phyloP scores from a whole-genome alignment of 2,113 vertebrate genomes.

The Sinocyclocheilus grahami region DNA sequence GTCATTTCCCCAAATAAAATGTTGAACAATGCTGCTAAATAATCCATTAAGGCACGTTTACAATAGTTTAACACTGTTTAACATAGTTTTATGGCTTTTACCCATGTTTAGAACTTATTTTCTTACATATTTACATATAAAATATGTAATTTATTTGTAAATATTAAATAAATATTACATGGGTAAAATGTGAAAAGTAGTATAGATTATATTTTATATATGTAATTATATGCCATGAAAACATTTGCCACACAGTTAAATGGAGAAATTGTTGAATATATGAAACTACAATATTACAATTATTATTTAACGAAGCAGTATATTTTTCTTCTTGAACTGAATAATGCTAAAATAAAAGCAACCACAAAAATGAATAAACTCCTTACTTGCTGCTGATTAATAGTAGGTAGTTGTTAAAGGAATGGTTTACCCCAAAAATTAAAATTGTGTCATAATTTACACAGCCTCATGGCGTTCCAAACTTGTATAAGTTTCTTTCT shows the following conservation, averaged over 20 bases:
- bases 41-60: neutral
- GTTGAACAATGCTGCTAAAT: neutral
- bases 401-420: too few species aligned
- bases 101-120: neutral
- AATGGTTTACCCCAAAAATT: too few species aligned
- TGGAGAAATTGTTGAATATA: neutral
- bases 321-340: neutral
- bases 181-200: neutral
- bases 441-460: too few species aligned
- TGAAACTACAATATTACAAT: neutral
- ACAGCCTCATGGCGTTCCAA: too few species aligned
- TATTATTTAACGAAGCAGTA: neutral
- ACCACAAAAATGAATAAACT: too few species aligned
- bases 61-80: neutral
- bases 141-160: neutral
- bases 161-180: neutral
- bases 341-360: neutral
- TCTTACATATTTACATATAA: neutral
- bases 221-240: neutral
- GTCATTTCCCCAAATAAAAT: neutral
- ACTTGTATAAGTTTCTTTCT: too few species aligned
- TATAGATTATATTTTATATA: neutral
- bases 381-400: too few species aligned
- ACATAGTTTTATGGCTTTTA: neutral
- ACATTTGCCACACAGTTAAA: neutral